phyloP scores from a whole-genome alignment of 2,888 invertebrate genomes.

The Nysson spinosus region DNA sequence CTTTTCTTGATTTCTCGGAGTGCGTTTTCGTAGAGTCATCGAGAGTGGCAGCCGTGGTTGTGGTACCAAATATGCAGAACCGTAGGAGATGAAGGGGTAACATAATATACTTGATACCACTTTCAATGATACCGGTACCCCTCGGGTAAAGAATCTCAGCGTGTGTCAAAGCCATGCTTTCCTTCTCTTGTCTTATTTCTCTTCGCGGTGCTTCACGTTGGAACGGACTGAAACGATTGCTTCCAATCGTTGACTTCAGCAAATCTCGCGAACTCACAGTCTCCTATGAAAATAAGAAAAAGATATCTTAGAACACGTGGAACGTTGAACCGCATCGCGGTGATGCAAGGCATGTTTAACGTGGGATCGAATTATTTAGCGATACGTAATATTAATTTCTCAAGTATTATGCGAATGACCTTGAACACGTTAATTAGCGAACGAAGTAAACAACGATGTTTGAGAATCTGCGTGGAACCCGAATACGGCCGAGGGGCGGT shows the following conservation, averaged over 20 bases:
- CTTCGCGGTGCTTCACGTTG: background rate
- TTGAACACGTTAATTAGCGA: no score
- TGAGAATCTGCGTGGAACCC: no score
- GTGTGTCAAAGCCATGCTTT: background rate
- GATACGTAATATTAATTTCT: no score
- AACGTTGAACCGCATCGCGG: background rate
- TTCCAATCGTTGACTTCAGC: background rate
- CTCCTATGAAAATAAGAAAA: background rate
- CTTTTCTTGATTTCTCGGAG: no score
- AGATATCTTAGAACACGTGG: background rate
- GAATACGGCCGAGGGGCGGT: no score
- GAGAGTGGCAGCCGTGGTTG: no score
- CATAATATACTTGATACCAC: slow-evolving; percentile 33
- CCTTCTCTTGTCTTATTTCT: background rate
- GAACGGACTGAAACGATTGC: slow-evolving; percentile 7
- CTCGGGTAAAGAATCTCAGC: background rate
- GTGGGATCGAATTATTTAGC: no score
- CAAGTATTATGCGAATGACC: no score
- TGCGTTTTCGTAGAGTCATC: background rate
- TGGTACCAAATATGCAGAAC: slow-evolving; percentile 10
- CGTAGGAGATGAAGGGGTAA: slow-evolving; percentile 17
- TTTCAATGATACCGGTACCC: slow-evolving; percentile 8
- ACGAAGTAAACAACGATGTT: no score
- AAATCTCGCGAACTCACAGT: background rate
- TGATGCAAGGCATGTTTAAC: background rate